Evolutionary conservation across 2,888 invertebrate species (phyloP).

Genomic region (Neuroscelio doddi): DNA sequence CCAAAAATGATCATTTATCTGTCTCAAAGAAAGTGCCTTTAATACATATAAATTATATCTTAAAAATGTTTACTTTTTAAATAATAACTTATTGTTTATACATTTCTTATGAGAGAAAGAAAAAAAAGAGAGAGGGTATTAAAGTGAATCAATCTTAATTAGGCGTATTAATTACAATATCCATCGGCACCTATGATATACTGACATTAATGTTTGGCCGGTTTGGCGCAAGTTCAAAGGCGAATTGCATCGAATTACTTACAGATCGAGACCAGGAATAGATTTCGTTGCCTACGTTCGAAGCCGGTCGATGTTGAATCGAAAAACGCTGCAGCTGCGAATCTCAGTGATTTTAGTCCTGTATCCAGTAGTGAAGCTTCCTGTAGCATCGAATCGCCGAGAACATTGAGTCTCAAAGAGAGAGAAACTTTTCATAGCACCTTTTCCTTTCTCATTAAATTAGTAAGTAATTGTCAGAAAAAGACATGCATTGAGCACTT

Average conservation of each 20-base stretch:
- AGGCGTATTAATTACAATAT: slow-evolving; percentile 15
- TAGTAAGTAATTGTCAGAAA: slow-evolving; percentile 49
- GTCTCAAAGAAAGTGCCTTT: no score
- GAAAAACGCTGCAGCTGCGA: slow-evolving; percentile 45
- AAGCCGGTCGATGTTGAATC: slow-evolving; percentile 63
- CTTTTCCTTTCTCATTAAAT: slow-evolving; percentile 61
- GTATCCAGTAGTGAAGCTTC: slow-evolving; percentile 19
- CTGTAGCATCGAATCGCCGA: slow-evolving; percentile 48
- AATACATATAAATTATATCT: no score
- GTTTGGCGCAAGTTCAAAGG: slow-evolving; percentile 42
- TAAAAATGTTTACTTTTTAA: no score
- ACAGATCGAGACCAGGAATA: slow-evolving; percentile 67
- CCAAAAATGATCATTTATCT: no score
- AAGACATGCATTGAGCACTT: neutral
- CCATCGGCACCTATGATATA: slow-evolving; percentile 11
- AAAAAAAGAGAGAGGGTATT: neutral
- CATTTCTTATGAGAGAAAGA: neutral
- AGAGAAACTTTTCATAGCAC: slow-evolving; percentile 64
- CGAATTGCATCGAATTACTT: slow-evolving; percentile 31
- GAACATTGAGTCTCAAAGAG: slow-evolving; percentile 54
- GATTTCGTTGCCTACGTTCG: slow-evolving; percentile 65
- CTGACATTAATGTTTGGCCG: slow-evolving; percentile 20
- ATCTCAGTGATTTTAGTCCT: slow-evolving; percentile 13
- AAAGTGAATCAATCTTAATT: neutral
- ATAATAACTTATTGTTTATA: no score